These are phyloP conservation scores for Momotus momota DNA, from an alignment of 2,797 vertebrate genomes.

Conservation along the genomic window DNA sequence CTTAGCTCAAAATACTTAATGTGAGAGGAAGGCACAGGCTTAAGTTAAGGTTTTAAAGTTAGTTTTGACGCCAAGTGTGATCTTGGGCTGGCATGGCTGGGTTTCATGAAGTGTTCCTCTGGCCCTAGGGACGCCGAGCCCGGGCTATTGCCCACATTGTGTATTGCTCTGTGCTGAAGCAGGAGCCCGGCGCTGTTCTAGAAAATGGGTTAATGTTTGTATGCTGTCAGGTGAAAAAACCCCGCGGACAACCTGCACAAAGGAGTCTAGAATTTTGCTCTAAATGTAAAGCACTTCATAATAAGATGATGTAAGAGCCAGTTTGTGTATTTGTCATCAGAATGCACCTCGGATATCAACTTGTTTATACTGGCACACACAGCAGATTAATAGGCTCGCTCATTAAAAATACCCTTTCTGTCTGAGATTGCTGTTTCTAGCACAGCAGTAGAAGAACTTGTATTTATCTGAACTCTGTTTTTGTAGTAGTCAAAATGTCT, in stretches of 20 bases:
- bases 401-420: slow-evolving; percentile 32
- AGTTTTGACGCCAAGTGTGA: background rate
- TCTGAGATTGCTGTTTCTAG: slow-evolving; percentile 32
- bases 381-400: slow-evolving; percentile 23
- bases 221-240: too few species aligned
- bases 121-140: accelerated
- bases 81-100: background rate
- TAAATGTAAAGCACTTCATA: accelerated
- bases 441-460: slow-evolving; percentile 26
- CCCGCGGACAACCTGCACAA: background rate
- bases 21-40: background rate
- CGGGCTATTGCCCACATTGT: background rate
- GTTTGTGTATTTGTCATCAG: background rate
- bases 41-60: background rate
- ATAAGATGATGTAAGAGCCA: background rate
- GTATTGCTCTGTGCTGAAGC: accelerated
- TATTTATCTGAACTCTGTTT: slow-evolving; percentile 56
- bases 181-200: background rate
- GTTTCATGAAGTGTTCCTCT: background rate
- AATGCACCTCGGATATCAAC: background rate
- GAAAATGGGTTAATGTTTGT: background rate
- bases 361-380: background rate
- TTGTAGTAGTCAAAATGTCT: slow-evolving; percentile 68
- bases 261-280: background rate
- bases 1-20: background rate